Evolutionary conservation across 1,140 invertebrate genomes (phyloP).

Genomic region (Hylaeus anthracinus): DNA sequence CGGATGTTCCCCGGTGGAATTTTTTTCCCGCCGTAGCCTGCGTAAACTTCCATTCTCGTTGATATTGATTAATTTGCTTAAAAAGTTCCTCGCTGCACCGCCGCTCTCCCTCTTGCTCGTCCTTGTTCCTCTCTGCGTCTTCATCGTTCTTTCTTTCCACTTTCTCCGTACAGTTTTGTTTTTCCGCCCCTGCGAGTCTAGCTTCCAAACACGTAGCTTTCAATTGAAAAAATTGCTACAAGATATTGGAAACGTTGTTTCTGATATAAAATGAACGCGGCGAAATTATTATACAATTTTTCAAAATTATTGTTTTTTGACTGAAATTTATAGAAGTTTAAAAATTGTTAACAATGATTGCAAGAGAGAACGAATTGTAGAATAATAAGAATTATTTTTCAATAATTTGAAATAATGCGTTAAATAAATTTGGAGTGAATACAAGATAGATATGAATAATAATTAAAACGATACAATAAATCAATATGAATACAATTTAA

Average conservation of each 20-base stretch:
- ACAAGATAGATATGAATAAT: too few species aligned
- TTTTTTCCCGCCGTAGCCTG: conserved; percentile 40
- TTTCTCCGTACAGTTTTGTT: conserved; percentile 42
- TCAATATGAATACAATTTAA: too few species aligned
- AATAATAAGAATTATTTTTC: too few species aligned
- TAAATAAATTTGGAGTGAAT: too few species aligned
- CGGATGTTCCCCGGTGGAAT: conserved; percentile 64
- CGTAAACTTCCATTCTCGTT: conserved; percentile 68
- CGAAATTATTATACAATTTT: too few species aligned
- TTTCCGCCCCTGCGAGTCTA: neutral
- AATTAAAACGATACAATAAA: too few species aligned
- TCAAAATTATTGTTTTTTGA: too few species aligned
- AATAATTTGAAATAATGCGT: too few species aligned
- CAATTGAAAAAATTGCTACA: neutral
- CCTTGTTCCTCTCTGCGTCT: conserved; percentile 1
- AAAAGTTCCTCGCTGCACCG: conserved; percentile 65
- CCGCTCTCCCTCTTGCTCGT: conserved; percentile 31
- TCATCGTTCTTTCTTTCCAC: conserved; percentile 17
- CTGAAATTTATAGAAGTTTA: too few species aligned
- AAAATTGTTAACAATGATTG: too few species aligned
- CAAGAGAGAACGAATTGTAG: too few species aligned
- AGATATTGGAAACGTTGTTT: neutral
- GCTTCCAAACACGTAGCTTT: neutral
- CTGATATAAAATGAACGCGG: neutral
- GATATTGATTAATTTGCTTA: conserved; percentile 75